Conservation (phyloP, 2,113 vertebrate species). For the Macroglossus sobrinus region DNA sequence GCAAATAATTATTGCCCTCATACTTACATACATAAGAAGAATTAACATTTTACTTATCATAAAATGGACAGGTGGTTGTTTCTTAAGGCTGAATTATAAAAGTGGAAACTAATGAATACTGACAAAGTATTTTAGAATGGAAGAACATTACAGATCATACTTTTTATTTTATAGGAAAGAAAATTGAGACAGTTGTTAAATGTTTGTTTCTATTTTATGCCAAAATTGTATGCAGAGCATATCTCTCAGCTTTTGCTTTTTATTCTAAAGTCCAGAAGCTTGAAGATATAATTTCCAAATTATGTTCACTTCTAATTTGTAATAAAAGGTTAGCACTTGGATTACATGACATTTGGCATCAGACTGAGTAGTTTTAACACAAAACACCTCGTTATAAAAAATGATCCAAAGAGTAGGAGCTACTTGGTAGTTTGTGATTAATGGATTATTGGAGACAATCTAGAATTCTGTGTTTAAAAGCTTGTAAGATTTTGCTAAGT, state of each 20-base stretch:
- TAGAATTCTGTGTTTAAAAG: neutral
- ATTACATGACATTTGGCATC: conserved; percentile 30
- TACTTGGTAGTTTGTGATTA: neutral
- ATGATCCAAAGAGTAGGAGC: neutral
- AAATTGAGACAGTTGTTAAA: neutral
- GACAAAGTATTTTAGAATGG: neutral
- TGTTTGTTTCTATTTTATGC: neutral
- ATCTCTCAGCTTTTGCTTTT: conserved; percentile 8
- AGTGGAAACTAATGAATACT: neutral
- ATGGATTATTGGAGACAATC: neutral
- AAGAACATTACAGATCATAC: neutral
- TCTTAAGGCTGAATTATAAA: neutral
- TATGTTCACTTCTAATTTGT: neutral
- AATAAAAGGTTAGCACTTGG: neutral
- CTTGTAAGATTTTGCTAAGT: neutral
- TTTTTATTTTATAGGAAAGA: neutral
- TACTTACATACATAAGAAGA: neutral
- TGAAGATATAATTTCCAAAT: neutral
- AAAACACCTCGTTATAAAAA: conserved; percentile 23
- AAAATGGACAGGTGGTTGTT: neutral
- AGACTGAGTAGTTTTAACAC: neutral
- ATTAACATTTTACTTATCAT: conserved; percentile 4
- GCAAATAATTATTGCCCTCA: neutral
- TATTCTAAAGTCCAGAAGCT: neutral
- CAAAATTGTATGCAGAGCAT: neutral